Base-by-base conservation (phyloP, 1,140 invertebrate genomes). In the Panagrolaimus sp. region DNA sequence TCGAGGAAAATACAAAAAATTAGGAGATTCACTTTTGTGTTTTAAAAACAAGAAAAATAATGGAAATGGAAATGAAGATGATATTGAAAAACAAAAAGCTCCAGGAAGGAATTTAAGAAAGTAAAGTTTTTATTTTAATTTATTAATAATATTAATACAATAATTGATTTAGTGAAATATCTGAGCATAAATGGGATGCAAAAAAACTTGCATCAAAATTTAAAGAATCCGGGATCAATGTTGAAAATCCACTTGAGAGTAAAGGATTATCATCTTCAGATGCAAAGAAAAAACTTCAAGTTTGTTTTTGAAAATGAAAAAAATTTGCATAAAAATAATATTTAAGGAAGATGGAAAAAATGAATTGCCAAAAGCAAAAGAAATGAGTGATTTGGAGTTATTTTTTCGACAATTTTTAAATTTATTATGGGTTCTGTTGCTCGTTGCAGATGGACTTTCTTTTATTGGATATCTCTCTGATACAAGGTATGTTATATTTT, bases 351-450 rank as follows among this genome's bases (percentile, higher is more conserved):
- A 73, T 43, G 72, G 72, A 17, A 76, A 76, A 15, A 74, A 74
- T 28, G 45, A 46, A 46, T 38, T 74, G 75, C 72, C 72, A n/a
- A 46, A 28, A 17, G 24, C 74, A 24, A 74, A 74, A 43, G 73
- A 74, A 43, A 66, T 74, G 9, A 64, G 69, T 21, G 75, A 74
- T 46, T 43, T 77, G 28, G 26, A 58, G 21, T 44, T 74, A 1
- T 74, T 76, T 45, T 47, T 74, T 6, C 17, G 17, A n/a, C 72
- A 74, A 63, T 74, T 74, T 24, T 71, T 63, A 17, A 74, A 74
- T 46, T 45, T 71, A 8, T 46, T 74, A 15, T 74, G 72, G 72
- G 46, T 77, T 9, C 32, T 74, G 52, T 44, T 74, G 74, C 17
- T 72, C 9, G 52, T 52, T 6, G 58, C 73, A 21, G 75, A 47